A percentile compares a stretch with the other conserved stretches of the same genome.
These are phyloP conservation scores for Frankliniella fusca DNA, from an alignment of 2,888 invertebrate species.

Conservation along the genomic window DNA sequence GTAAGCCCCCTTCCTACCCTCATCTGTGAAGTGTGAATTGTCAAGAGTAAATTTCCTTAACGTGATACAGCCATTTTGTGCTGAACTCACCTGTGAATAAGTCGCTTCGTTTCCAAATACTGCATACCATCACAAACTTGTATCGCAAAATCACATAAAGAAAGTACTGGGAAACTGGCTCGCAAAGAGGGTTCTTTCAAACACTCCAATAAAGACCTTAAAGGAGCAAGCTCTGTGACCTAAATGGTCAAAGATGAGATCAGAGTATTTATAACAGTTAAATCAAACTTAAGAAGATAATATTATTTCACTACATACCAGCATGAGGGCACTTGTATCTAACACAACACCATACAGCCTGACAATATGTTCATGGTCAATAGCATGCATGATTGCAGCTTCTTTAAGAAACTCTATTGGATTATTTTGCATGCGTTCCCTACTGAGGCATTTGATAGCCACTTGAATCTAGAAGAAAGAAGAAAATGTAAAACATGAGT, in stretches of 20 bases:
- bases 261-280: not conserved
- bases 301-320: conserved; percentile 36
- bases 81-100: conserved; percentile 74
- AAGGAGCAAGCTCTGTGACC: conserved; percentile 93
- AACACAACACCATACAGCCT: conserved; percentile 95
- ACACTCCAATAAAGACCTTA: conserved; percentile 91
- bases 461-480: conserved; percentile 71
- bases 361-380: conserved; percentile 95
- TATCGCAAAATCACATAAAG: conserved; percentile 90
- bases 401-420: conserved; percentile 96
- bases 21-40: too few species aligned
- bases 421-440: conserved; percentile 93
- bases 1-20: too few species aligned
- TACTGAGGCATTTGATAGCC: conserved; percentile 92
- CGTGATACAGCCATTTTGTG: too few species aligned
- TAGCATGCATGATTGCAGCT: conserved; percentile 96
- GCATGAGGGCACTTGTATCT: conserved; percentile 76
- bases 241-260: conserved; percentile 60
- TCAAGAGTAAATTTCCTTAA: too few species aligned
- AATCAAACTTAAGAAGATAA: not conserved
- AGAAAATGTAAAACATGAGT: not conserved
- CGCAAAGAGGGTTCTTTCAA: conserved; percentile 87
- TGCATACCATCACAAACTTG: conserved; percentile 98
- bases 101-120: conserved; percentile 90
- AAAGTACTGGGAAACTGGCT: conserved; percentile 85